A percentile compares a stretch with the other conserved stretches of the same genome.
Conservation (phyloP, 1,140 invertebrate genomes). For the Homarus americanus region DNA sequence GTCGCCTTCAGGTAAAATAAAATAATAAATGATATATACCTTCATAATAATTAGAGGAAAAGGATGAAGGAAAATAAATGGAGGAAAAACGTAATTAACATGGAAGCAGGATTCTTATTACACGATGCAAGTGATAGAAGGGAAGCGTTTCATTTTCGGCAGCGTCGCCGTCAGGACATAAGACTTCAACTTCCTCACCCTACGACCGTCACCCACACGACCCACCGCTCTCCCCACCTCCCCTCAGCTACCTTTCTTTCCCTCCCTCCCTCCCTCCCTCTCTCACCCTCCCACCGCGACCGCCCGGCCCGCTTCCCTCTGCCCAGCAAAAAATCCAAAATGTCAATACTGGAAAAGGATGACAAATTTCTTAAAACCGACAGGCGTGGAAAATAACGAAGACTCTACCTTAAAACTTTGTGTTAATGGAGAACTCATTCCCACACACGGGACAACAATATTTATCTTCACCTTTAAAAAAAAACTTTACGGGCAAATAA, state of each 20-base stretch:
- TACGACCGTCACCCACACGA: background rate
- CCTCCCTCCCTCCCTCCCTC: background rate
- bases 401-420: conserved; percentile 17
- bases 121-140: too few relatives aligned
- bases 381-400: conserved; percentile 53
- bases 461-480: too few relatives aligned
- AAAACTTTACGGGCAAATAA: too few relatives aligned
- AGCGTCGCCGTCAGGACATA: background rate
- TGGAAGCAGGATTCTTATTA: too few relatives aligned
- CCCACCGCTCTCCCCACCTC: conserved; percentile 13
- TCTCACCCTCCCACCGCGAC: conserved; percentile 31
- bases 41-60: too few relatives aligned
- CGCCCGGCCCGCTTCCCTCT: conserved; percentile 2
- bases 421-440: background rate
- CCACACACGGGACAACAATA: too few relatives aligned
- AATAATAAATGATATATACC: too few relatives aligned
- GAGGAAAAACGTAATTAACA: too few relatives aligned
- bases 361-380: conserved; percentile 60
- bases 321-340: conserved; percentile 58
- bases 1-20: too few relatives aligned
- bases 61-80: too few relatives aligned
- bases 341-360: conserved; percentile 63
- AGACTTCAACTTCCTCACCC: background rate
- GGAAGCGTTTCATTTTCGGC: background rate
- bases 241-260: background rate